Evolutionary conservation across 2,113 vertebrate species (phyloP).

Genomic region (Colossoma macropomum): DNA sequence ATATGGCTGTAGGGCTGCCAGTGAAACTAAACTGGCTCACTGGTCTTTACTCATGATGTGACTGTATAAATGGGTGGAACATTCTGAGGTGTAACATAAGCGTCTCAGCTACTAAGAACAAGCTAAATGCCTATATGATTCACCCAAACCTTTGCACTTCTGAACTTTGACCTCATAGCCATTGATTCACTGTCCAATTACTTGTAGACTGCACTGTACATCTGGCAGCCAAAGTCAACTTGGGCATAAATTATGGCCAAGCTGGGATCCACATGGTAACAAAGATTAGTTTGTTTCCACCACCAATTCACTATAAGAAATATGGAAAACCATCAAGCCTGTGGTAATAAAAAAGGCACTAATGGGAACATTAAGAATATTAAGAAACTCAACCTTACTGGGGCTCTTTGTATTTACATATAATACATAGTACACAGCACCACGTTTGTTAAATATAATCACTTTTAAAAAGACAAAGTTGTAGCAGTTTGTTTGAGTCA

Average conservation of each 20-base stretch:
- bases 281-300: not conserved
- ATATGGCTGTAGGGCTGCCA: no score
- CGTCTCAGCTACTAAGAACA: no score
- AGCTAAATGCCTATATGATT: no score
- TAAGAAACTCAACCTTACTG: not conserved
- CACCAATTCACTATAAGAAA: not conserved
- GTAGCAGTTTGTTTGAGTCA: not conserved
- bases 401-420: not conserved
- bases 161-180: not conserved
- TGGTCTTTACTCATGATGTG: no score
- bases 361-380: no score
- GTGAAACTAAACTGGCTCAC: no score
- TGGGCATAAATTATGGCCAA: not conserved
- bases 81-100: not conserved
- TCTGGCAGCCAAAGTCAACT: not conserved
- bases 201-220: not conserved
- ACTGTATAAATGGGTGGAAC: no score
- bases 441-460: not conserved
- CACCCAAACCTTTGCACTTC: not conserved
- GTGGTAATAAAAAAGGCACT: no score
- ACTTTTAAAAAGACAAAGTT: not conserved
- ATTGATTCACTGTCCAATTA: constrained; percentile 3
- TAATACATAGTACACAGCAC: not conserved
- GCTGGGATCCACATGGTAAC: not conserved
- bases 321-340: not conserved